These are phyloP conservation scores for Cephus cinctus DNA, from an alignment of 1,140 invertebrate genomes.

Conservation along the genomic window DNA sequence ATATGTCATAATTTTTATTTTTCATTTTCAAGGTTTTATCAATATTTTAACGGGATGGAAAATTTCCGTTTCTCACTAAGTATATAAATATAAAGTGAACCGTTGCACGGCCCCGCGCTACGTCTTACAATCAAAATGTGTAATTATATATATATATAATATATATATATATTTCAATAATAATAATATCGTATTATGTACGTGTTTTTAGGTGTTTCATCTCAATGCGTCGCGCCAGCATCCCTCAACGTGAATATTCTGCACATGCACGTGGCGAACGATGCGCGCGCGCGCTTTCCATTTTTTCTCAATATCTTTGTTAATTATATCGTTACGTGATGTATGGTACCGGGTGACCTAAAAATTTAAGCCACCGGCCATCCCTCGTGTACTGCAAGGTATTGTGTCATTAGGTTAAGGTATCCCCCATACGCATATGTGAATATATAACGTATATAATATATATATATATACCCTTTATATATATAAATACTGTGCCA, in stretches of 20 bases:
- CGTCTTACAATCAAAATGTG: conserved; percentile 23
- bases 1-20: conserved; percentile 28
- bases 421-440: no score
- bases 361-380: no score
- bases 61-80: conserved; percentile 65
- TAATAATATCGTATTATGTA: neutral
- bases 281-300: no score
- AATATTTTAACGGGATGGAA: conserved; percentile 59
- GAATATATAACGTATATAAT: no score
- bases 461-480: neutral
- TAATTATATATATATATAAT: conserved; percentile 13
- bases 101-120: conserved; percentile 20
- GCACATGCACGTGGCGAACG: no score
- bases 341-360: no score
- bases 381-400: no score
- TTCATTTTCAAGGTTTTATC: conserved; percentile 20
- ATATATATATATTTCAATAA: conserved; percentile 9
- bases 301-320: no score
- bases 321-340: no score
- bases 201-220: neutral
- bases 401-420: no score
- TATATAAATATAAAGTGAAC: conserved; percentile 37
- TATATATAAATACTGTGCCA: neutral
- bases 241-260: no score
- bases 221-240: no score